Evolutionary conservation across 1,140 invertebrate genomes (phyloP).

Genomic region (Drosophila navojoa): DNA sequence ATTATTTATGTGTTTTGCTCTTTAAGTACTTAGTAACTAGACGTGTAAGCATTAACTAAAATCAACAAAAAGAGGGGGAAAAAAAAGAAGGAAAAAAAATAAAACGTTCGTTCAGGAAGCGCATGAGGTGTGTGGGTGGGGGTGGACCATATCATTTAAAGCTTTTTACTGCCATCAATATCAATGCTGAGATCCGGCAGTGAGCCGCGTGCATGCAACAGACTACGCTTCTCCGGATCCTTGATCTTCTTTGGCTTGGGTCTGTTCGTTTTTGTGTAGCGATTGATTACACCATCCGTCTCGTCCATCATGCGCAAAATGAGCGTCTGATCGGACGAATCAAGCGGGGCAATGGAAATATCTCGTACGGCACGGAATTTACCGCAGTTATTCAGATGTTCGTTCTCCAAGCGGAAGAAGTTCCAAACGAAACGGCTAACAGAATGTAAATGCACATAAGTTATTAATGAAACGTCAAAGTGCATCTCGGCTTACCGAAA

Average conservation of each 20-base stretch:
- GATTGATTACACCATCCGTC: slow-evolving; percentile 92
- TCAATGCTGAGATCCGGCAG: slow-evolving; percentile 84
- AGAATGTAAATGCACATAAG: neutral
- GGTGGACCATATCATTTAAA: slow-evolving; percentile 49
- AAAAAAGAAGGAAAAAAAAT: slow-evolving; percentile 30
- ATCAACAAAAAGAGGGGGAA: slow-evolving; percentile 27
- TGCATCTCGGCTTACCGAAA: slow-evolving; percentile 88
- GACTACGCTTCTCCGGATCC: slow-evolving; percentile 85
- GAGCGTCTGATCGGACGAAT: slow-evolving; percentile 95
- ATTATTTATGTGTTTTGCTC: slow-evolving; percentile 41
- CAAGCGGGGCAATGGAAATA: slow-evolving; percentile 98
- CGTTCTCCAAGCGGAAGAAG: slow-evolving; percentile 99
- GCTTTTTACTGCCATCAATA: slow-evolving; percentile 81
- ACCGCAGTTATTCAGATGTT: slow-evolving; percentile 99
- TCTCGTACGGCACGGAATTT: slow-evolving; percentile 99
- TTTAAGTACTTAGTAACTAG: slow-evolving; percentile 75
- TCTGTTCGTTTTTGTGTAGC: slow-evolving; percentile 86
- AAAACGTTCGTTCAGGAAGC: slow-evolving; percentile 21
- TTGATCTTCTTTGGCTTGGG: slow-evolving; percentile 85
- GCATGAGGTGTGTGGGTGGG: slow-evolving; percentile 5
- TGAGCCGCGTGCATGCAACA: slow-evolving; percentile 84
- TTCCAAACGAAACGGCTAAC: slow-evolving; percentile 99
- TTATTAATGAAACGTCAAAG: neutral
- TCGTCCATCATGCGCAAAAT: slow-evolving; percentile 98
- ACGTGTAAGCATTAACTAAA: slow-evolving; percentile 63